phyloP scores from a whole-genome alignment of 2,797 vertebrate species.

The Pelochelys cantorii region DNA sequence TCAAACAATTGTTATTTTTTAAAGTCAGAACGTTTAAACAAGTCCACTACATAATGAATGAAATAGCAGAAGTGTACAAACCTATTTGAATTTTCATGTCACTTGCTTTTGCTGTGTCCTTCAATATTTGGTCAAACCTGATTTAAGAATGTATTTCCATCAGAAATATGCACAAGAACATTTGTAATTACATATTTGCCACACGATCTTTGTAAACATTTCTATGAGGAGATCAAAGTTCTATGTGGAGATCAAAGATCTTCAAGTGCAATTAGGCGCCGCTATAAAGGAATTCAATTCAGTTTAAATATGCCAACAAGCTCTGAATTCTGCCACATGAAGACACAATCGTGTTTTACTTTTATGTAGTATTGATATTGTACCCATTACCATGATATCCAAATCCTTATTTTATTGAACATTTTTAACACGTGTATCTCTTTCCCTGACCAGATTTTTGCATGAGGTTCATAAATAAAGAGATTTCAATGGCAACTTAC shows the following conservation, averaged over 20 bases:
- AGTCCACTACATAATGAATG: neutral
- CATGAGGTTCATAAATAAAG: neutral
- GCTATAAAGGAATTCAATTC: neutral
- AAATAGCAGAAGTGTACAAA: neutral
- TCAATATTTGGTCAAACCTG: neutral
- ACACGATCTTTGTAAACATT: neutral
- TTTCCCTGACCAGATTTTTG: neutral
- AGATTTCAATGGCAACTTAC: neutral
- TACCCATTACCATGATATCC: neutral
- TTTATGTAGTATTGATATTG: neutral
- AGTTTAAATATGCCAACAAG: neutral
- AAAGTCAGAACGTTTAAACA: neutral
- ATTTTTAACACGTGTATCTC: neutral
- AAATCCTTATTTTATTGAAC: neutral
- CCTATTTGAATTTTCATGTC: neutral
- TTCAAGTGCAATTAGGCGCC: neutral
- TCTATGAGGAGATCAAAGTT: neutral
- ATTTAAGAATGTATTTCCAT: neutral
- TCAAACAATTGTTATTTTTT: neutral
- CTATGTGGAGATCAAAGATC: neutral
- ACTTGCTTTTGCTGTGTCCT: neutral
- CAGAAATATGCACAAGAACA: neutral
- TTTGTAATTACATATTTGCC: neutral
- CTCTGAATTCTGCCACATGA: neutral
- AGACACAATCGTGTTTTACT: neutral